Evolutionary conservation across 2,113 vertebrate species (phyloP), one percentile per base, ranked within the genome.

Genomic region (Rhinoderma darwinii): DNA sequence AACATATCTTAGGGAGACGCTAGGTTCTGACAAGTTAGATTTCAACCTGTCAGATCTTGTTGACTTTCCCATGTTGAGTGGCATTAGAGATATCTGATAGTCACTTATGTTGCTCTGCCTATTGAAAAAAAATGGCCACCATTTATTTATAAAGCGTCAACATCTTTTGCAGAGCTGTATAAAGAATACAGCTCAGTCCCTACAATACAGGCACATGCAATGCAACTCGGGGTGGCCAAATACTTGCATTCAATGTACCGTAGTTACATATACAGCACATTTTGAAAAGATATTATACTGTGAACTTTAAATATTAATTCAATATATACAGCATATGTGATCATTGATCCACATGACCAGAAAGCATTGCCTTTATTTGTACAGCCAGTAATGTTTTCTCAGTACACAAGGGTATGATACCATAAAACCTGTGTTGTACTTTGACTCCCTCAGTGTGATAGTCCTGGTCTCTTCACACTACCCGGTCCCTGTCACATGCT

Each of bases 401-500:
- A 43, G 79, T 66, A 82, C 56, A 82, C 79, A 82, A n/a, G 39
- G 44, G 15, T 44, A 3, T 9, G 25, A 66, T 63, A 43, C 27
- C 25, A 66, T 82, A 51, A 66, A 82, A 66, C 79, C 22, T 82
- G 79, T 25, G 78, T 37, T 81, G 78, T 63, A 81, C 54, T 82
- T 63, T 82, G 56, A 39, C 79, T 82, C 39, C 66, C 82, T 72
- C 30, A 7, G 11, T 83, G 63, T 72, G 83, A 75, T 25, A 76
- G 54, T 59, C 83, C 83, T 22, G 41, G 27, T 22, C 72, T 61
- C 37, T 84, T 59, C 83, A 75, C 51, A 59, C 63, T 77, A 11
- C 39, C 41, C 18, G 41, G 75, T 68, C 73, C 22, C 66, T 70
- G 85, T 82, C 85, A 81, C 85, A 81, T 86, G 85, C 66, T 81